Conservation (phyloP, 2,113 vertebrate species). For the Hipposideros armiger region DNA sequence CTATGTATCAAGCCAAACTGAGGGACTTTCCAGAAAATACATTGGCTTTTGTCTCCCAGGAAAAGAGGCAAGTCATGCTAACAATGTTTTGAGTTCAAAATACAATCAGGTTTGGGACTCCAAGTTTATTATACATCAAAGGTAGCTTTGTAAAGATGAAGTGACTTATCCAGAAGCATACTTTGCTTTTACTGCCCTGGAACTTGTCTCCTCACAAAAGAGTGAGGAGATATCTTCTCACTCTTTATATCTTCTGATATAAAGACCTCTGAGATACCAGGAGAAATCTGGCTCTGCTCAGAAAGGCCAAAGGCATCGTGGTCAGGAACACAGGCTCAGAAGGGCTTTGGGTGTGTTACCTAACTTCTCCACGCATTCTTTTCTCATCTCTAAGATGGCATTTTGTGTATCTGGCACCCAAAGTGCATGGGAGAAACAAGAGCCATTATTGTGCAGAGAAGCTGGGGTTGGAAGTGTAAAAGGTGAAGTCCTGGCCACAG, state of each 20-base stretch:
- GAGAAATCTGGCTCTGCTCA: background rate
- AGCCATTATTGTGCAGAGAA: background rate
- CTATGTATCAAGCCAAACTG: background rate
- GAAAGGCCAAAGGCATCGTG: background rate
- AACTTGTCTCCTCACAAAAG: background rate
- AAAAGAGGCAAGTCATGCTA: background rate
- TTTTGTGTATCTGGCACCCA: background rate
- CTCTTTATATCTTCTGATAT: background rate
- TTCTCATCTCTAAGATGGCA: background rate
- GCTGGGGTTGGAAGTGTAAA: background rate
- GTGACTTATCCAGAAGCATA: background rate
- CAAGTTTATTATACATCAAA: background rate
- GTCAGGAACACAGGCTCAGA: background rate
- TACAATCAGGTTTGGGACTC: background rate
- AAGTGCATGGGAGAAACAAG: background rate
- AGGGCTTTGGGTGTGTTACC: background rate
- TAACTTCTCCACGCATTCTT: background rate
- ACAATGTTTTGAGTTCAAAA: background rate
- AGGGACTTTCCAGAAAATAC: background rate
- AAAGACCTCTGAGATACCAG: background rate
- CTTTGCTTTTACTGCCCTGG: background rate
- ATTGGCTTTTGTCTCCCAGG: background rate
- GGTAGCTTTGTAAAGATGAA: background rate
- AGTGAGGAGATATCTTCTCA: background rate
- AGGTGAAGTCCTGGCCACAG: background rate